phyloP scores from a whole-genome alignment of 2,113 vertebrate genomes.

The Dasyurus viverrinus region DNA sequence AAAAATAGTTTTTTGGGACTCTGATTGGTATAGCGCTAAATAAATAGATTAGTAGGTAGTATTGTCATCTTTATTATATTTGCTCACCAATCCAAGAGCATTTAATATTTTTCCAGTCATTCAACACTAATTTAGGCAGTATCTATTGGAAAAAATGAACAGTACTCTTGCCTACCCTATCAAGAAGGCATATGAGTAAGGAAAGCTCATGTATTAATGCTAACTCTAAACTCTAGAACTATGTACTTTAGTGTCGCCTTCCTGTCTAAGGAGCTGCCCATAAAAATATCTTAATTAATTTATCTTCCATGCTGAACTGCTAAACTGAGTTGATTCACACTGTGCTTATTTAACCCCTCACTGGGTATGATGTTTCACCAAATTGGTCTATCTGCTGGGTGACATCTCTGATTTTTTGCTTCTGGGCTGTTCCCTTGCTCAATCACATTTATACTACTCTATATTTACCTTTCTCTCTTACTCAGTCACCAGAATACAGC shows the following conservation, averaged over 20 bases:
- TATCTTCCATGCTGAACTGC: not conserved
- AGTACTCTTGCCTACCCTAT: not conserved
- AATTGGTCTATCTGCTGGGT: not conserved
- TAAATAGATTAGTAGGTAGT: too few relatives aligned
- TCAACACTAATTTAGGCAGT: not conserved
- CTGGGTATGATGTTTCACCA: not conserved
- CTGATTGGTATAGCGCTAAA: too few relatives aligned
- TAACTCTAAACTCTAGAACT: not conserved
- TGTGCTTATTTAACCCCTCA: not conserved
- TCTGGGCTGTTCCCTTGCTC: not conserved
- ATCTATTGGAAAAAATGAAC: not conserved
- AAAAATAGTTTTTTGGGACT: too few relatives aligned
- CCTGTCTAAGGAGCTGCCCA: not conserved
- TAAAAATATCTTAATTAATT: not conserved
- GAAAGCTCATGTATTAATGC: not conserved
- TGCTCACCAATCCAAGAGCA: too few relatives aligned
- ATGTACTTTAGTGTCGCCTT: not conserved
- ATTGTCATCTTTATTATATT: too few relatives aligned
- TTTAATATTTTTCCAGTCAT: too few relatives aligned
- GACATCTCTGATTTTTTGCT: not conserved
- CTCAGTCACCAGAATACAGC: not conserved
- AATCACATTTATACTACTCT: not conserved
- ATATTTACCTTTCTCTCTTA: not conserved
- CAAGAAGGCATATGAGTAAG: not conserved
- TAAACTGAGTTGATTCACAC: not conserved